These are phyloP conservation scores for Drosophila putrida DNA, from an alignment of 2,888 invertebrate genomes.

Conservation along the genomic window DNA sequence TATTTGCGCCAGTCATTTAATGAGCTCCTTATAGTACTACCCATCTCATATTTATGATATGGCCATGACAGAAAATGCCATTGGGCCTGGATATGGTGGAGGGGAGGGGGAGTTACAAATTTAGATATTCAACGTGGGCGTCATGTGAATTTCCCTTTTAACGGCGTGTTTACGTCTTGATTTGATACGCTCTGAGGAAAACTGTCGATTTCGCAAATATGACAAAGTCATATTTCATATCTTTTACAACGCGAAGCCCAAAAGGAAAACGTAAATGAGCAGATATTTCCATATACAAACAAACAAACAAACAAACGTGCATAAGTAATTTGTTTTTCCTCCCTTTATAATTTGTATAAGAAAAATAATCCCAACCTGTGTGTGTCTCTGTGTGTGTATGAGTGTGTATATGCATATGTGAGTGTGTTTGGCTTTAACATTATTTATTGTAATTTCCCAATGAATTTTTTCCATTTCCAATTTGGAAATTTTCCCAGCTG, in stretches of 20 bases:
- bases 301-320: slow-evolving; percentile 46
- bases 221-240: slow-evolving; percentile 66
- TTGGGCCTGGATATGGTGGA: background rate
- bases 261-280: slow-evolving; percentile 19
- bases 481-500: slow-evolving; percentile 16
- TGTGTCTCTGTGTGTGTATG: background rate
- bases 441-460: slow-evolving; percentile 28
- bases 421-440: slow-evolving; percentile 1
- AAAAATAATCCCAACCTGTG: background rate
- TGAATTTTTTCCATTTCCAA: slow-evolving; percentile 15
- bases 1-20: slow-evolving; percentile 70
- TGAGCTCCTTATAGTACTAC: slow-evolving; percentile 57
- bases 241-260: slow-evolving; percentile 26
- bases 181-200: slow-evolving; percentile 57
- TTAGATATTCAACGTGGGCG: slow-evolving; percentile 37
- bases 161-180: slow-evolving; percentile 42
- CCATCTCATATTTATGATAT: slow-evolving; percentile 42
- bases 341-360: slow-evolving; percentile 2
- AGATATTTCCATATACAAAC: slow-evolving; percentile 49
- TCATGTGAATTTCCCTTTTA: slow-evolving; percentile 19
- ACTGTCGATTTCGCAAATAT: slow-evolving; percentile 72
- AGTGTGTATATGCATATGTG: background rate
- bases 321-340: slow-evolving; percentile 53
- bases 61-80: background rate
- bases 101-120: slow-evolving; percentile 22